Evolutionary conservation across 2,113 vertebrate genomes (phyloP).

Genomic region (Zosterops borbonicus): DNA sequence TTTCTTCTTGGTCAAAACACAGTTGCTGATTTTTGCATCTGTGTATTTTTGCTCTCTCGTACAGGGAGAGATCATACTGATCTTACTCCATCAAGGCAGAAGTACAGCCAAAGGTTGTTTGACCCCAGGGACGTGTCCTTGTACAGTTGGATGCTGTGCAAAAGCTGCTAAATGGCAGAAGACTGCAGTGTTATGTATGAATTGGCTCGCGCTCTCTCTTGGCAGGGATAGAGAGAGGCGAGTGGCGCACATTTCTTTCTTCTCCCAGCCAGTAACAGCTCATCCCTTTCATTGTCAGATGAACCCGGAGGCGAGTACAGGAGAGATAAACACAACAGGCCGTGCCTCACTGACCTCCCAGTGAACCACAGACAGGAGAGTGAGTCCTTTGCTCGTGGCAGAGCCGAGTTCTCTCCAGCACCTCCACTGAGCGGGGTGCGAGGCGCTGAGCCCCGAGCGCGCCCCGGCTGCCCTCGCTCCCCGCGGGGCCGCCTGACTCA

Average conservation of each 20-base stretch:
- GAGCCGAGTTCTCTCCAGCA: not conserved
- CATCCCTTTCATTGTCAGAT: not conserved
- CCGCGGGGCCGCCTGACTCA: not conserved
- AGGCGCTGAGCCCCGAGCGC: not conserved
- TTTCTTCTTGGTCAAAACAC: not conserved
- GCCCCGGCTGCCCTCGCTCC: not conserved
- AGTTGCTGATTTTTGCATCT: not conserved
- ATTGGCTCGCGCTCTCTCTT: not conserved
- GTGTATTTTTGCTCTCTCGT: not conserved
- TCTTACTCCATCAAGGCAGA: not conserved
- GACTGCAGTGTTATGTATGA: not conserved
- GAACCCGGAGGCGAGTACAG: not conserved
- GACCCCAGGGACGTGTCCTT: not conserved
- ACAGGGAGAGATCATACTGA: not conserved
- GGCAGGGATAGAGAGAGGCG: not conserved
- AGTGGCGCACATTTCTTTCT: not conserved
- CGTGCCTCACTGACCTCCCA: not conserved
- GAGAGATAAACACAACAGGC: not conserved
- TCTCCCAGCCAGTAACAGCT: not conserved
- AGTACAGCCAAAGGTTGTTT: conserved; percentile 32
- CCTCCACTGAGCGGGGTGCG: rapidly evolving
- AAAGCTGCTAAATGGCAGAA: not conserved
- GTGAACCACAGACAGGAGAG: not conserved
- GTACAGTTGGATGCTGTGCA: conserved; percentile 26
- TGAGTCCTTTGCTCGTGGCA: not conserved